Evolutionary conservation across 2,888 invertebrate species (phyloP).

Genomic region (Lepidocyrtinus sp.): DNA sequence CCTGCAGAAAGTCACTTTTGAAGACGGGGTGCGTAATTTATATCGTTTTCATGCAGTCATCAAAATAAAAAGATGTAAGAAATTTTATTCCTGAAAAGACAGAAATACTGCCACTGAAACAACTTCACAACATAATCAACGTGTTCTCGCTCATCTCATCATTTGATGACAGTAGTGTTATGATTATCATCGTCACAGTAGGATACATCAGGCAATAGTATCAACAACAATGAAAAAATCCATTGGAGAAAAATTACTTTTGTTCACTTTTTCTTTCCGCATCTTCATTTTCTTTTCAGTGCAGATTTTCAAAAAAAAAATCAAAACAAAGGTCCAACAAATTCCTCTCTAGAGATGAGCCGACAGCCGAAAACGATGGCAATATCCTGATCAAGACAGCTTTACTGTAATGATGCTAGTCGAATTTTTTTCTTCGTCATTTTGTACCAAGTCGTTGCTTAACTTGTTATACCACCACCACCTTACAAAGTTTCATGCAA

Average conservation of each 20-base stretch:
- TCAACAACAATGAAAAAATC: not conserved
- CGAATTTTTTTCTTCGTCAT: not conserved
- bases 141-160: not conserved
- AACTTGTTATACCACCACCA: constrained; percentile 31
- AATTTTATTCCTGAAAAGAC: not conserved
- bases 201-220: not conserved
- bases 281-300: not conserved
- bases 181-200: not conserved
- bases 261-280: constrained; percentile 24
- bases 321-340: constrained; percentile 18
- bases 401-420: constrained; percentile 13
- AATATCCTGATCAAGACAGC: not conserved
- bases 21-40: not conserved
- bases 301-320: no score
- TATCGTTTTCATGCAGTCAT: not conserved
- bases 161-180: not conserved
- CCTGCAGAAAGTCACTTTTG: no score
- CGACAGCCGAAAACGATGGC: not conserved
- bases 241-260: not conserved
- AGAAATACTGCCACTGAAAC: not conserved
- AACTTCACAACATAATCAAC: not conserved
- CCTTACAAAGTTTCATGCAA: no score
- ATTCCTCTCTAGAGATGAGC: not conserved
- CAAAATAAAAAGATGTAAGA: not conserved
- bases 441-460: constrained; percentile 16